These are phyloP conservation scores for Adrianichthys oophorus DNA, from an alignment of 2,797 vertebrate genomes.

Conservation along the genomic window DNA sequence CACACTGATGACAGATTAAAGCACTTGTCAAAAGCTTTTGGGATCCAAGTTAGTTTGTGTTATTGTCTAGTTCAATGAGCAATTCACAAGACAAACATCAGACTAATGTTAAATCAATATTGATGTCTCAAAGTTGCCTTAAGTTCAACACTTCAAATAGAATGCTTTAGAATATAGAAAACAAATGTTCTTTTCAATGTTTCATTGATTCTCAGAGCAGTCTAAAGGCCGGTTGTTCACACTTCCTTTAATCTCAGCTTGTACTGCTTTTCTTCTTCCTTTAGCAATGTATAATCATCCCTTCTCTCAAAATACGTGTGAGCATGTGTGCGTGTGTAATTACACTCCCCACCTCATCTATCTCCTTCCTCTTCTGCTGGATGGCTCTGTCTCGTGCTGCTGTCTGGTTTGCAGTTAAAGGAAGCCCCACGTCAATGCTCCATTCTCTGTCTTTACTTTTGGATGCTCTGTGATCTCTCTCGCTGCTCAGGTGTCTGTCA, in stretches of 20 bases:
- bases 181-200: conserved; percentile 41
- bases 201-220: conserved; percentile 31
- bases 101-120: conserved; percentile 27
- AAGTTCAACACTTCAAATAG: conserved; percentile 46
- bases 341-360: conserved; percentile 69
- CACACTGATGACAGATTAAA: conserved; percentile 44
- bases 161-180: conserved; percentile 37
- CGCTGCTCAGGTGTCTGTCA: conserved; percentile 48
- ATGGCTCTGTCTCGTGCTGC: conserved; percentile 73
- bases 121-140: conserved; percentile 27
- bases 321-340: conserved; percentile 27
- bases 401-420: conserved; percentile 50
- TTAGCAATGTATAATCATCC: conserved; percentile 25
- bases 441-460: conserved; percentile 46
- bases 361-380: conserved; percentile 74
- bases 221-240: conserved; percentile 30
- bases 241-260: conserved; percentile 34
- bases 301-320: conserved; percentile 21
- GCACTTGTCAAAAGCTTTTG: conserved; percentile 33
- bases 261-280: conserved; percentile 39
- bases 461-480: conserved; percentile 46
- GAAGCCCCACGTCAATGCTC: conserved; percentile 48
- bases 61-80: conserved; percentile 4
- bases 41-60: conserved; percentile 37
- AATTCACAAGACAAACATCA: conserved; percentile 10